Percentiles rank a stretch among this genome's conserved stretches.
Evolutionary conservation across 2,113 vertebrate species (phyloP).

Genomic region (Albula goreensis): DNA sequence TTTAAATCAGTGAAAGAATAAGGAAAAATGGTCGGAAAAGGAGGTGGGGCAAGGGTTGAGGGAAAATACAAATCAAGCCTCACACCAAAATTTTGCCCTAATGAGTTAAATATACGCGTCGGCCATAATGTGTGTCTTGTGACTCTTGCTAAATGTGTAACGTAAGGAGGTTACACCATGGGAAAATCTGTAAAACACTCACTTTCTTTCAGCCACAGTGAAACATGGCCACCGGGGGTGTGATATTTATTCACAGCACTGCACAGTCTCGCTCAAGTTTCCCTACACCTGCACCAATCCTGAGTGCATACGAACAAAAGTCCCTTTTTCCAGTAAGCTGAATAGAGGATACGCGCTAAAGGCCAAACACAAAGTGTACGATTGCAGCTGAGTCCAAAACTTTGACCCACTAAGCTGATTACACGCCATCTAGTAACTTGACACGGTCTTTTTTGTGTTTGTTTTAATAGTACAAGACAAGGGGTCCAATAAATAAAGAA

Average conservation of each 20-base stretch:
- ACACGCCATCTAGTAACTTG: background rate
- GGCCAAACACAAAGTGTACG: background rate
- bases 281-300: background rate
- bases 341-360: background rate
- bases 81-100: background rate
- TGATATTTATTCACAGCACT: background rate
- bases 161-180: background rate
- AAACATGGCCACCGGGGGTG: background rate
- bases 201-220: background rate
- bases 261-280: background rate
- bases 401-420: background rate
- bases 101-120: background rate
- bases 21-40: background rate
- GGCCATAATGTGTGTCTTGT: background rate
- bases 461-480: slow-evolving; percentile 1
- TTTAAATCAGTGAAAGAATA: background rate
- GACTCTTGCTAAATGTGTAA: background rate
- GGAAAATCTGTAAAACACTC: background rate
- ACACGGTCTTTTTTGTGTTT: background rate
- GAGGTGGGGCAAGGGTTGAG: background rate
- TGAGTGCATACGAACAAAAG: background rate
- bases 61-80: background rate
- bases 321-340: background rate
- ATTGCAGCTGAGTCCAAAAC: background rate
- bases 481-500: background rate